Conservation (phyloP, 2,797 vertebrate species). For the Numenius phaeopus region DNA sequence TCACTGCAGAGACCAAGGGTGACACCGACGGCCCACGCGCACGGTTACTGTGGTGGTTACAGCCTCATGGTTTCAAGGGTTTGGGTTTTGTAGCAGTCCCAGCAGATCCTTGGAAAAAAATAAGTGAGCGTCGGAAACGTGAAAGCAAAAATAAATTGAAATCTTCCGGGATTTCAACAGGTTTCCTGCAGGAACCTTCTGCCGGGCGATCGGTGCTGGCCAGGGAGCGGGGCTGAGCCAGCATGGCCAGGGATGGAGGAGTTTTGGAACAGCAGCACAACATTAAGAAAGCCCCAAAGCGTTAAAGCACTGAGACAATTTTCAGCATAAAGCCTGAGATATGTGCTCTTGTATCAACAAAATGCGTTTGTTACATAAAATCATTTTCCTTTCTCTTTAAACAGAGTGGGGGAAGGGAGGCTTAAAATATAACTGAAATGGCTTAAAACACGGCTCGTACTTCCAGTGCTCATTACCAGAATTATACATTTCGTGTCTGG, state of each 20-base stretch:
- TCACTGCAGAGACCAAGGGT: fast-evolving
- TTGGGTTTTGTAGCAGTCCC: not conserved
- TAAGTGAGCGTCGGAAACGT: fast-evolving
- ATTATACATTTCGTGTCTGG: slow-evolving; percentile 52
- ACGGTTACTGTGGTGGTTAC: fast-evolving
- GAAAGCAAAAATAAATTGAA: not conserved
- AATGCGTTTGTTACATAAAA: slow-evolving; percentile 41
- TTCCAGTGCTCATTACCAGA: slow-evolving; percentile 66
- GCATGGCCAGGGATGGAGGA: not conserved
- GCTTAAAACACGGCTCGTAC: slow-evolving; percentile 31
- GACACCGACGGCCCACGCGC: fast-evolving
- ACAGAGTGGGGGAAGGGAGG: not conserved
- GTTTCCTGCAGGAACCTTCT: not conserved
- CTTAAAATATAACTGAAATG: slow-evolving; percentile 60
- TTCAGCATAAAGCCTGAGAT: not conserved
- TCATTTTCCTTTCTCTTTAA: slow-evolving; percentile 9
- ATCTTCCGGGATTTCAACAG: fast-evolving
- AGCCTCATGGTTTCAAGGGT: not conserved
- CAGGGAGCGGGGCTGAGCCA: not conserved
- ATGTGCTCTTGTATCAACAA: not conserved
- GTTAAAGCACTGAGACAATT: not conserved
- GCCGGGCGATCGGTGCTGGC: fast-evolving
- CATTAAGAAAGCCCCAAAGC: not conserved
- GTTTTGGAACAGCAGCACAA: not conserved
- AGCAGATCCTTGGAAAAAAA: not conserved